Conservation (phyloP, 2,888 invertebrate genomes). For the Mythimna lalbum region DNA sequence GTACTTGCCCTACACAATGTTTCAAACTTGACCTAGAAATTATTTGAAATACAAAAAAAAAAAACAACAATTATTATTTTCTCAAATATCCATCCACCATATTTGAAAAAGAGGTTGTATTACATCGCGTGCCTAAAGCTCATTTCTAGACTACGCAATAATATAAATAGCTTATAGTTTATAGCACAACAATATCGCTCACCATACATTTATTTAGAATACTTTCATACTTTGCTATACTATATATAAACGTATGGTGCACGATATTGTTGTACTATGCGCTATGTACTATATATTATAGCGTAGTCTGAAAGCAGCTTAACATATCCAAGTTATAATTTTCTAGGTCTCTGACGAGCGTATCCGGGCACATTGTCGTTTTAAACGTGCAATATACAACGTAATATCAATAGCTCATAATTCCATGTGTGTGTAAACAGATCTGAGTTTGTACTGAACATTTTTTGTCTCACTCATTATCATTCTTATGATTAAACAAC, state of each 20-base stretch:
- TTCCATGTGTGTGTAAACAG: conserved; percentile 66
- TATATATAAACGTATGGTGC: too few relatives aligned
- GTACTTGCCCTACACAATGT: conserved; percentile 64
- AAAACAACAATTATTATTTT: conserved; percentile 37
- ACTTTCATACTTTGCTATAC: too few relatives aligned
- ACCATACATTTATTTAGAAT: too few relatives aligned
- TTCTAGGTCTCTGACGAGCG: conserved; percentile 42
- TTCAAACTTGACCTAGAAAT: conserved; percentile 66
- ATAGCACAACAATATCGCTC: too few relatives aligned
- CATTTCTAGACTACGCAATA: too few relatives aligned
- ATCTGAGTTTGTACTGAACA: conserved; percentile 73
- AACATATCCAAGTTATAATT: conserved; percentile 23
- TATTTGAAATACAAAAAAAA: conserved; percentile 42
- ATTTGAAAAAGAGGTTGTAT: conserved; percentile 33
- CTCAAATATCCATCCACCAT: conserved; percentile 48
- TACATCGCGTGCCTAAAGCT: conserved; percentile 31
- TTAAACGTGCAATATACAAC: conserved; percentile 76
- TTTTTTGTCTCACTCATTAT: conserved; percentile 63
- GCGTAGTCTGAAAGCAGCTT: too few relatives aligned
- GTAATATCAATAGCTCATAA: conserved; percentile 63
- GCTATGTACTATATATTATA: too few relatives aligned
- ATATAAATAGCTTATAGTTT: too few relatives aligned
- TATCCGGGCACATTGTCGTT: conserved; percentile 67
- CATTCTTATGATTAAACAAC: conserved; percentile 44
- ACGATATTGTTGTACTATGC: too few relatives aligned